Conservation (phyloP, 2,797 vertebrate species). For the Pangasius macronema region DNA sequence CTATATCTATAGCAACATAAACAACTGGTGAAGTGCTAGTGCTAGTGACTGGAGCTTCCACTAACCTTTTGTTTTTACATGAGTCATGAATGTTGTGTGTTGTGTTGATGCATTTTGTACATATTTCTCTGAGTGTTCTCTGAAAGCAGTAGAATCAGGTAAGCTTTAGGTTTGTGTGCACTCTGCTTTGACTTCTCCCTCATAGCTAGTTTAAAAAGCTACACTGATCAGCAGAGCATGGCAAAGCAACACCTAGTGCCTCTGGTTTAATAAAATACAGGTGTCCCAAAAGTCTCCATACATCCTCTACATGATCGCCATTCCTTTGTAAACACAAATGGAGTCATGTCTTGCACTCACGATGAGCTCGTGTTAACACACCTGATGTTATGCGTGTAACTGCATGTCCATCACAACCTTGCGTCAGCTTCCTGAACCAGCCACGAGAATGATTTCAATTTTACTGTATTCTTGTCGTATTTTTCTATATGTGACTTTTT, state of each 20-base stretch:
- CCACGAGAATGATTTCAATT: neutral
- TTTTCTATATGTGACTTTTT: neutral
- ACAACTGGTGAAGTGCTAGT: neutral
- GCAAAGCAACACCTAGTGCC: neutral
- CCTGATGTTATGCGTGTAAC: too few species aligned
- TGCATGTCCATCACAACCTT: too few species aligned
- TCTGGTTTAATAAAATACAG: neutral
- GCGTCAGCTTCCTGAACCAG: too few species aligned
- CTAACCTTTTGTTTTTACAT: neutral
- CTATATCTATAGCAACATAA: neutral
- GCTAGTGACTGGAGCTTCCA: neutral
- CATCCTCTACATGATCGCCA: too few species aligned
- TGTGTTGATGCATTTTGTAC: neutral
- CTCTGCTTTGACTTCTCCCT: neutral
- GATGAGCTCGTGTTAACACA: too few species aligned
- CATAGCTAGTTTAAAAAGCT: neutral
- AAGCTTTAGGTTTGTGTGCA: neutral
- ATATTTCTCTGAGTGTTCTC: neutral
- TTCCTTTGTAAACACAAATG: too few species aligned
- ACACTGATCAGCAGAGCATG: neutral
- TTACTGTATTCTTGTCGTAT: neutral
- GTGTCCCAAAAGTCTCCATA: too few species aligned
- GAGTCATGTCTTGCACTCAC: too few species aligned
- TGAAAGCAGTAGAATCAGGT: neutral
- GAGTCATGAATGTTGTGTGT: neutral